Conservation (phyloP, 2,113 vertebrate genomes). For the Herpailurus yagouaroundi region DNA sequence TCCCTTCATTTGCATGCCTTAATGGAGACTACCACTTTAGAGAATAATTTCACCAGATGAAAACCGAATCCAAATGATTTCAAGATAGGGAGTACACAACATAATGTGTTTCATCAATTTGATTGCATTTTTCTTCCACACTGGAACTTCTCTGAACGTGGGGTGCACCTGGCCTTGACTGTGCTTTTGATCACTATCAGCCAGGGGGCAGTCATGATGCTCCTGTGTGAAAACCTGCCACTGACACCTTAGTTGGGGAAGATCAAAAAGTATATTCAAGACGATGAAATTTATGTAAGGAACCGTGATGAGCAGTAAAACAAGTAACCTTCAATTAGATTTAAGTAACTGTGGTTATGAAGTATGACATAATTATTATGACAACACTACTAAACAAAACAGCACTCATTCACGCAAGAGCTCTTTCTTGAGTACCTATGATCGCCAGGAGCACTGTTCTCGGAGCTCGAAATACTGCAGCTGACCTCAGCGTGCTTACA, state of each 20-base stretch:
- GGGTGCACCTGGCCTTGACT: accelerated
- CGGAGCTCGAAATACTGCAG: not conserved
- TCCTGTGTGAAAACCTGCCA: not conserved
- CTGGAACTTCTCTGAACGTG: not conserved
- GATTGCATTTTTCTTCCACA: not conserved
- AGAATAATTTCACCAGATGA: not conserved
- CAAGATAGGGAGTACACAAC: not conserved
- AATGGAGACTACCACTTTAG: not conserved
- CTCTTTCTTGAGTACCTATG: not conserved
- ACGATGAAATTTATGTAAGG: not conserved
- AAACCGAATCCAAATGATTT: not conserved
- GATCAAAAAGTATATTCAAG: not conserved
- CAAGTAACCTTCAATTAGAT: not conserved
- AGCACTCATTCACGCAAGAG: not conserved
- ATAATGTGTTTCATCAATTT: not conserved
- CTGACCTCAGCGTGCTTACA: not conserved
- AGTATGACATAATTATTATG: not conserved
- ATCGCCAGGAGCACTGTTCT: not conserved
- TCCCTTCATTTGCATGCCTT: not conserved
- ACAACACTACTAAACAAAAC: not conserved
- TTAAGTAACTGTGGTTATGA: not conserved
- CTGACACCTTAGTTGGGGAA: not conserved
- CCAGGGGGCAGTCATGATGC: not conserved
- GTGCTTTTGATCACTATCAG: not conserved
- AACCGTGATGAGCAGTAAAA: not conserved